Evolutionary conservation across 2,888 invertebrate species (phyloP).

Genomic region (Pterostichus niger): DNA sequence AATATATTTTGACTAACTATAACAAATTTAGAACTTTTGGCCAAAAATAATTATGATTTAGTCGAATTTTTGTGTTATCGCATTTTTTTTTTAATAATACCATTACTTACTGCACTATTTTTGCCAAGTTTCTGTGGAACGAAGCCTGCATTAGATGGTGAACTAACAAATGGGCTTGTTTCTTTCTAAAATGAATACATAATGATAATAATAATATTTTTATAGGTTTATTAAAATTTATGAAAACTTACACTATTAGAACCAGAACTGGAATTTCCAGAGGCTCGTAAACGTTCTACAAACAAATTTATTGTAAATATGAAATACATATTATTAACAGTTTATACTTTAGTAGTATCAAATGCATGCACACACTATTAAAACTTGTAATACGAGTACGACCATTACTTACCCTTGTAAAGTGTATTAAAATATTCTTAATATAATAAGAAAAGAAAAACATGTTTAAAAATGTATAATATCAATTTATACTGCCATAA

Average conservation of each 20-base stretch:
- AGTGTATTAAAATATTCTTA: conserved; percentile 36
- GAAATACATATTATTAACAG: conserved; percentile 45
- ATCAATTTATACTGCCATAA: conserved; percentile 11
- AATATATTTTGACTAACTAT: too few species aligned
- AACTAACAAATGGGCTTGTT: conserved; percentile 91
- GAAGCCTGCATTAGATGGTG: conserved; percentile 94
- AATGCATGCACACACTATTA: conserved; percentile 59
- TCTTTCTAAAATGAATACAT: conserved; percentile 78
- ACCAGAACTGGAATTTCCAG: conserved; percentile 78
- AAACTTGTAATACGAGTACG: conserved; percentile 59
- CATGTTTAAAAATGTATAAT: conserved; percentile 20
- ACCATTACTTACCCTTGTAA: conserved; percentile 51
- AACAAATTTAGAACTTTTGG: too few species aligned
- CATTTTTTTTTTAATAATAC: too few species aligned
- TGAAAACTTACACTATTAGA: conserved; percentile 76
- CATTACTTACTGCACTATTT: conserved; percentile 76
- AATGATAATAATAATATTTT: not conserved
- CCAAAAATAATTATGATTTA: too few species aligned
- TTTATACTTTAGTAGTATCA: conserved; percentile 30
- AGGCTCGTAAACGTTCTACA: conserved; percentile 81
- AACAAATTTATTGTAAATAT: conserved; percentile 69
- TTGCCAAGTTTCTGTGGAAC: conserved; percentile 96
- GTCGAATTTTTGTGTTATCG: too few species aligned
- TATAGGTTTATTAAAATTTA: not conserved
- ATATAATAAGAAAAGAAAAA: conserved; percentile 21